Base-by-base conservation (phyloP, 2,888 invertebrate species). In the Sialis fuliginosa region DNA sequence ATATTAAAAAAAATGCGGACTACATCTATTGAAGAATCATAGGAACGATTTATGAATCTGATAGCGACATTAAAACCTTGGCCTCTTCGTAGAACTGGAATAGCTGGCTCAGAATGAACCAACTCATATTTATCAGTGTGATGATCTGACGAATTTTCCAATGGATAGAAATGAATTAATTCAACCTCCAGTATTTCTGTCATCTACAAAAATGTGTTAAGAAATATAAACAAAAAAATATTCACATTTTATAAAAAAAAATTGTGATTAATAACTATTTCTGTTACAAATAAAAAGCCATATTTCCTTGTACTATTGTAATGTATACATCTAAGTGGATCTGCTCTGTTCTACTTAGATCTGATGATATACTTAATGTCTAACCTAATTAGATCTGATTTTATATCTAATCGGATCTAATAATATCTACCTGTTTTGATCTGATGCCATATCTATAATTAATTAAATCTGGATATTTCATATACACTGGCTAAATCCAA, bases 11-110 rank as follows among this genome's bases (percentile, higher is more conserved):
- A 62, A 1, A 86, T 62, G 49, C 77, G 72, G 6, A 87, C 70
- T 31, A 75, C 63, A 54, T 87, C 86, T 1, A 65, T 68, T 1
- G 64, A 64, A 45, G 72, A 71, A 50, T 79, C 71, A 56, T 72
- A 81, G 1, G 68, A 66, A 33, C 81, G 65, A 53, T 72, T 64
- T 57, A 57, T 54, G 60, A 85, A 83, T 41, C 76, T 65, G 13
- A 85, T 60, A 1, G 77, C 77, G 5, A 84, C 65, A 49, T 72
- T 76, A 65, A 88, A 86, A 1, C 75, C 70, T 56, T 81, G 77
- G 0, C 85, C 87, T 31, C 87, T 70, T 5, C 87, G 69, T 2
- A 87, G 67, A 22, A 88, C 73, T 0, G 81, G 71, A 0, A 71
- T 71, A 1, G 77, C 72, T 4, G 74, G 71, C 33, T 77, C 75